Conservation (phyloP, 2,888 invertebrate genomes). For the Lochmaea crataegi region DNA sequence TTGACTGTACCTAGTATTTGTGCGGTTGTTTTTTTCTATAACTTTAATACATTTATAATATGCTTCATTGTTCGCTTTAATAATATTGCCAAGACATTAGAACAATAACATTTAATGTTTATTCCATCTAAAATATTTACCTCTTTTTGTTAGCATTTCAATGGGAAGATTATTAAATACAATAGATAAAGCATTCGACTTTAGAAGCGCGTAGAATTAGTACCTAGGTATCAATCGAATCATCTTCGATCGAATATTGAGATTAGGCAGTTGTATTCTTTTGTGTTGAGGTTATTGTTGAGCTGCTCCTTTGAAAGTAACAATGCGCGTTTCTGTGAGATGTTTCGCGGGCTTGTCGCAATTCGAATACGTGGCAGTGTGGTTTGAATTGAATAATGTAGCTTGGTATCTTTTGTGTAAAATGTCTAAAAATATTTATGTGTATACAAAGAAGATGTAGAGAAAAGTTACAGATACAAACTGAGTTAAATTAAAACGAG, state of each 20-base stretch:
- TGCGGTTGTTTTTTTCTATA: neutral
- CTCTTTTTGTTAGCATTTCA: neutral
- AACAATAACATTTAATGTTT: neutral
- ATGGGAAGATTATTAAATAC: conserved; percentile 1
- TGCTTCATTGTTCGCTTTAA: neutral
- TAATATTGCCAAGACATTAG: neutral
- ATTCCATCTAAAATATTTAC: neutral
- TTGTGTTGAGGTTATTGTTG: conserved; percentile 33
- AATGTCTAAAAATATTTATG: conserved; percentile 1
- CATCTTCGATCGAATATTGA: conserved; percentile 24
- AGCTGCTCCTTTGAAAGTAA: conserved; percentile 29
- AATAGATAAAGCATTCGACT: conserved; percentile 2
- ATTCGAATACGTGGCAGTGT: neutral
- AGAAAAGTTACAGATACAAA: neutral
- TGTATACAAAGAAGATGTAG: neutral
- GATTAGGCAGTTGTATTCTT: conserved; percentile 37
- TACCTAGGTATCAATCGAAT: conserved; percentile 19
- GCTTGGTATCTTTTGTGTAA: neutral
- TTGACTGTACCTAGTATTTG: too few species aligned
- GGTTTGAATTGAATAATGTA: neutral
- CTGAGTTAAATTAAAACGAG: neutral
- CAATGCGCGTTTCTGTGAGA: conserved; percentile 4
- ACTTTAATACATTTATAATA: neutral
- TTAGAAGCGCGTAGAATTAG: conserved; percentile 1
- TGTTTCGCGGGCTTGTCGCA: conserved; percentile 7